Conservation (phyloP, 2,888 invertebrate species). For the Spodoptera littoralis region DNA sequence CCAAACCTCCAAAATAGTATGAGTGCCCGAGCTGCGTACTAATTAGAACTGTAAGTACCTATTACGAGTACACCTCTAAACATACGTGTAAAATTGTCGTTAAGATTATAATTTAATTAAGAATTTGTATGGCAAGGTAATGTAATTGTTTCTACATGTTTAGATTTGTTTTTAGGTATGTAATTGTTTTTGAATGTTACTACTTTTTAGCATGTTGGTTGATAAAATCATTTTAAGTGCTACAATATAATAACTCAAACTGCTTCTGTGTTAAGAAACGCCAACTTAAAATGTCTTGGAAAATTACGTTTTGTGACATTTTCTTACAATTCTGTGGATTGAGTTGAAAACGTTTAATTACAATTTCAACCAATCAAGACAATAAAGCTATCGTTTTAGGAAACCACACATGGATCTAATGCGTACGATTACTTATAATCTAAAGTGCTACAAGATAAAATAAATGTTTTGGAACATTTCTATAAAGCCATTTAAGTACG, state of each 20-base stretch:
- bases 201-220: too few relatives aligned
- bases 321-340: too few relatives aligned
- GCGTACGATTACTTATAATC: constrained; percentile 33
- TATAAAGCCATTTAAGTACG: constrained; percentile 11
- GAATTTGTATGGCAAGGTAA: neutral
- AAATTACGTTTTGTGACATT: too few relatives aligned
- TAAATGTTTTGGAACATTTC: constrained; percentile 7
- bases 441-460: constrained; percentile 22
- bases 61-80: too few relatives aligned
- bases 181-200: too few relatives aligned
- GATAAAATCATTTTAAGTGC: too few relatives aligned
- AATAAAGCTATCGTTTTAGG: constrained; percentile 1
- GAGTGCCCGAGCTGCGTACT: constrained; percentile 34
- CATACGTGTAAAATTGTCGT: neutral
- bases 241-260: too few relatives aligned
- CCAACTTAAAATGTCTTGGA: too few relatives aligned
- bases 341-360: too few relatives aligned
- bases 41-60: constrained; percentile 25
- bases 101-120: neutral
- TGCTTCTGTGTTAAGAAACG: too few relatives aligned
- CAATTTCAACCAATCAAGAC: neutral
- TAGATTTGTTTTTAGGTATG: too few relatives aligned
- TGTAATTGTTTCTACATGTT: too few relatives aligned
- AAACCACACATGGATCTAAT: constrained; percentile 7
- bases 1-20: constrained; percentile 46